Evolutionary conservation across 92 coral and sea anemone genomes (phyloP), one percentile per base, ranked within the genome.

Genomic region (Porites evermanni): DNA sequence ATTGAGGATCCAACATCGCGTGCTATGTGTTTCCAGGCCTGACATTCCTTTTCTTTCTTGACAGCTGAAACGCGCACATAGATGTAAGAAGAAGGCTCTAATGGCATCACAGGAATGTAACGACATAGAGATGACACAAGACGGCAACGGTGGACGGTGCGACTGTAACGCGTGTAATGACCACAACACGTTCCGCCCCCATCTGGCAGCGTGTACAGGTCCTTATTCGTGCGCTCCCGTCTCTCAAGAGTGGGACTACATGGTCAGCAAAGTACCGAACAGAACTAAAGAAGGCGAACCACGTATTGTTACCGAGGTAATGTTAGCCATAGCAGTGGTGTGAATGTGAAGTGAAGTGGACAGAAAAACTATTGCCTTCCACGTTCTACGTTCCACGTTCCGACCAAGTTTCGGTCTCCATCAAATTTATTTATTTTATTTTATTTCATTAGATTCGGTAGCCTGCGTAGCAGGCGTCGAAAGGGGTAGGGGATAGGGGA

Each of bases 21-120:
- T 38, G 47, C 47, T 0, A 38, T 38, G 47, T 38, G 47, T 38
- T 7, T 38, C 47, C 47, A 38, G 47, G 47, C 6, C 47, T 38
- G 47, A 38, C 47, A 3, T 38, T 38, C 47, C 47, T 38, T 4
- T 38, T 38, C 47, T 38, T 38, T 38, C 64, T 0, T 19, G 26
- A 67, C 87, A 85, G 88, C 77, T 85, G 1, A 66, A 85, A 85
- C 83, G 88, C 6, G 88, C 88, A n/a, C 83, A 69, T 17, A 67
- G 53, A 67, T 85, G 88, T 69, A 59, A 69, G 64, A 85, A 58
- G 77, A 76, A 77, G 72, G 77, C 87, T 8, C 79, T 72, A 47
- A 61, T 63, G 1, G 69, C 87, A 20, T 73, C 79, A 18, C 23
- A 6, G 20, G 87, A 74, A 53, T 61, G 64, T 24, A 73, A 74